Base-by-base conservation (phyloP, 2,113 vertebrate genomes). In the Oryzias curvinotus region DNA sequence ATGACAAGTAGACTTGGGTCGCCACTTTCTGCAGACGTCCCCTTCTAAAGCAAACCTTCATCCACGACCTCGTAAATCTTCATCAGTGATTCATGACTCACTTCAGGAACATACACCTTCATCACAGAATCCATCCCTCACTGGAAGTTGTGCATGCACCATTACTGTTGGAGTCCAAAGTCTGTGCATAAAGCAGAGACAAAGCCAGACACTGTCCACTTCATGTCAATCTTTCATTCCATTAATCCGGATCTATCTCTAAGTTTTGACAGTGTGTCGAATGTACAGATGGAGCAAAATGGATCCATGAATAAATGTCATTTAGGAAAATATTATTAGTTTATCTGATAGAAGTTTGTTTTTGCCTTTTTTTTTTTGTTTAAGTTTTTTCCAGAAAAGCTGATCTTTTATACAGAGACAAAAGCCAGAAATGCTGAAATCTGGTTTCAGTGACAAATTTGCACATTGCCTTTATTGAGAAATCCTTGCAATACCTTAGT, bases 81-180 rank as follows among this genome's bases (percentile, higher is more conserved):
- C 23, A 46, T 55, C 49, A 5, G 46, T 57, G 75, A 85, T 60
- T 64, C 73, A 75, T 56, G 21, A 8, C 67, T 71, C 77, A 77
- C 64, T 76, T 83, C 77, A 80, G 68, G 69, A 76, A 86, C 78
- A 83, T 78, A 57, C 56, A 71, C 75, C 78, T 78, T 80, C 75
- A 83, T 23, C 50, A 75, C 65, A 43, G 62, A 68, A 83, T 46
- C 72, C 52, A 83, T 86, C 78, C 62, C 77, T 88, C 82, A 81
- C 58, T 0, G 52, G 57, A 45, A 45, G 48, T 46, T 44, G 61
- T 43, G 70, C 68, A 51, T 16, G 53, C 68, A 52, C 48, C 62
- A 49, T 78, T 82, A 71, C 75, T 72, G 73, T 71, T 53, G 60
- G 67, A 72, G 69, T 52, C 66, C 54, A 43, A 48, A 52, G 71